phyloP scores from a whole-genome alignment of 2,888 invertebrate species.

The Onchidella celtica region DNA sequence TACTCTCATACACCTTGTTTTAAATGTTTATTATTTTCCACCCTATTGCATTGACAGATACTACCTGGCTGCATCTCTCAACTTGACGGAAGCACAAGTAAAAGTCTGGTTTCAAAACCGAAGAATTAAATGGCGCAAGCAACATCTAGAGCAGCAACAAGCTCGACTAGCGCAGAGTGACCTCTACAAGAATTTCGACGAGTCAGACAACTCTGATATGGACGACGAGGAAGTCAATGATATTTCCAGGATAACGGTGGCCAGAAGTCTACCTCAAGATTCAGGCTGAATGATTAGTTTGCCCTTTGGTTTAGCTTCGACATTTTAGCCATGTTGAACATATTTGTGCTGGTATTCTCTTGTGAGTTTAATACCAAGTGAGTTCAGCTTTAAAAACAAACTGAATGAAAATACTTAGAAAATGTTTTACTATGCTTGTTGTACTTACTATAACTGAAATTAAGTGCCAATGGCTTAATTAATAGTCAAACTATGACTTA shows the following conservation, averaged over 20 bases:
- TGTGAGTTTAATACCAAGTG: neutral
- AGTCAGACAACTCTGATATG: neutral
- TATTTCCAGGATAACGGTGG: too few species aligned
- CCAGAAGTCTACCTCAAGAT: too few species aligned
- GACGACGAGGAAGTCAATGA: slow-evolving; percentile 13
- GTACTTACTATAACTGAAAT: too few species aligned
- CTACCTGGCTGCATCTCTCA: slow-evolving; percentile 92
- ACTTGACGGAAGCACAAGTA: slow-evolving; percentile 93
- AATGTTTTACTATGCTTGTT: too few species aligned
- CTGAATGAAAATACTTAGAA: too few species aligned
- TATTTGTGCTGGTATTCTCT: neutral
- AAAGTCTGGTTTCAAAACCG: slow-evolving; percentile 80
- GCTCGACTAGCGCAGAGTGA: slow-evolving; percentile 60
- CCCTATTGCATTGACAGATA: slow-evolving; percentile 82
- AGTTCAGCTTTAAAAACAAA: too few species aligned
- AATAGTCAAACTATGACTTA: too few species aligned
- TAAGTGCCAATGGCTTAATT: too few species aligned
- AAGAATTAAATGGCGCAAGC: slow-evolving; percentile 97
- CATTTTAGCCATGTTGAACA: neutral
- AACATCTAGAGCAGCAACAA: slow-evolving; percentile 92
- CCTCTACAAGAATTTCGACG: slow-evolving; percentile 44
- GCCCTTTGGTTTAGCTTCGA: neutral
- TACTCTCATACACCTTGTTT: too few species aligned
- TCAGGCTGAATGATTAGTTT: too few species aligned
- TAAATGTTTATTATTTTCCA: too few species aligned